Evolutionary conservation across 2,113 vertebrate species (phyloP).

Genomic region (Oenanthe melanoleuca): DNA sequence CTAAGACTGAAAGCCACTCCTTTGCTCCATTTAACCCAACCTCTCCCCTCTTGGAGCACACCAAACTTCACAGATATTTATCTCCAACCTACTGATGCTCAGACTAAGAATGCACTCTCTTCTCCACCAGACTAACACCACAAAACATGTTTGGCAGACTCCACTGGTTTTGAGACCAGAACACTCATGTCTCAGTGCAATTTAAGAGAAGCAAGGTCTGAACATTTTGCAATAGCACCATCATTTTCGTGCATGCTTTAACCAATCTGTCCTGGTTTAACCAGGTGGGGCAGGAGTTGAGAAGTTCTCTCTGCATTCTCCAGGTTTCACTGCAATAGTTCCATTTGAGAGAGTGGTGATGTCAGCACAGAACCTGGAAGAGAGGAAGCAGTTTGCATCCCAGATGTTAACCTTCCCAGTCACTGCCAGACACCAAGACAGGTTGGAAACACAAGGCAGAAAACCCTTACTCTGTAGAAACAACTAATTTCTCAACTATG

Average conservation of each 20-base stretch:
- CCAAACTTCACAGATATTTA: background rate
- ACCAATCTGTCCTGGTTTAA: background rate
- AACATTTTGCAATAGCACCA: background rate
- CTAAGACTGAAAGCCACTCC: background rate
- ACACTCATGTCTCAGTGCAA: background rate
- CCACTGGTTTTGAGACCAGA: background rate
- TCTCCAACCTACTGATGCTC: background rate
- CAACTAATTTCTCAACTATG: background rate
- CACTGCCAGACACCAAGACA: background rate
- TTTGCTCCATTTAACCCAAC: background rate
- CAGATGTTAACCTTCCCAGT: background rate
- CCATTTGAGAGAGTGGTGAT: background rate
- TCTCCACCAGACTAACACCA: background rate
- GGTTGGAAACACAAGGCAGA: background rate
- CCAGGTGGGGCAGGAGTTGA: background rate
- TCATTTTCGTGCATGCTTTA: background rate
- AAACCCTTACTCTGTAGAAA: background rate
- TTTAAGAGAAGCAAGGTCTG: background rate
- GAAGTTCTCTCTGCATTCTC: background rate
- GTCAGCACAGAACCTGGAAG: background rate
- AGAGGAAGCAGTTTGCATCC: background rate
- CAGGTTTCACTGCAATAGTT: background rate
- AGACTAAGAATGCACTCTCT: background rate
- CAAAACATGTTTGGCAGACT: background rate
- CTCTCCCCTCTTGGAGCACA: background rate